Percentiles rank a stretch among this genome's conserved stretches.
phyloP scores from a whole-genome alignment of 2,113 vertebrate genomes.

The Plotosus lineatus region DNA sequence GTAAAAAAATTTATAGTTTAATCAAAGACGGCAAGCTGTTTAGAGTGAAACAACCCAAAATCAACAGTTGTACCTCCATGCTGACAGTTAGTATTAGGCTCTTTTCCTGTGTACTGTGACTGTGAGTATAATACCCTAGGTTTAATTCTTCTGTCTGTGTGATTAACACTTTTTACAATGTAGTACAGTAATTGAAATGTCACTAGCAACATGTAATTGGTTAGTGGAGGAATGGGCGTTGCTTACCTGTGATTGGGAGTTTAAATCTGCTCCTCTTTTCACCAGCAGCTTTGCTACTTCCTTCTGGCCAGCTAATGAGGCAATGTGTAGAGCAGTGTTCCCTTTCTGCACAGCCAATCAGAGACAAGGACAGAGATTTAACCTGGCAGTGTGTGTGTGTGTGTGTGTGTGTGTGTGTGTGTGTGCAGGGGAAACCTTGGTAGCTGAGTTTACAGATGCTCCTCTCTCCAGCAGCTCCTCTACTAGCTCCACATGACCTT shows the following conservation, averaged over 20 bases:
- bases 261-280: conserved; percentile 91
- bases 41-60: no score
- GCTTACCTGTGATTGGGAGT: conserved; percentile 92
- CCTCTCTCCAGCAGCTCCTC: conserved; percentile 93
- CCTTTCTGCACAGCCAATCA: conserved; percentile 83
- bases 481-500: conserved; percentile 91
- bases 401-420: conserved; percentile 18
- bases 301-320: conserved; percentile 90
- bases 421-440: conserved; percentile 78
- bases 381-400: not conserved
- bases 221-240: not conserved
- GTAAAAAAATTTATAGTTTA: no score
- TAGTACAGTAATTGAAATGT: not conserved
- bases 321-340: conserved; percentile 95
- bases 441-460: conserved; percentile 88
- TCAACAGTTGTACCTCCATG: no score
- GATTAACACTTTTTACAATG: no score
- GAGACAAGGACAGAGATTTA: not conserved
- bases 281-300: conserved; percentile 89
- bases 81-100: no score
- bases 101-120: no score
- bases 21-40: no score
- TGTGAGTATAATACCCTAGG: no score
- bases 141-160: no score
- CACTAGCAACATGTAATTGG: not conserved